Evolutionary conservation across 2,888 invertebrate species (phyloP), one percentile per base, ranked within the genome.

Genomic region (Diogma glabrata): DNA sequence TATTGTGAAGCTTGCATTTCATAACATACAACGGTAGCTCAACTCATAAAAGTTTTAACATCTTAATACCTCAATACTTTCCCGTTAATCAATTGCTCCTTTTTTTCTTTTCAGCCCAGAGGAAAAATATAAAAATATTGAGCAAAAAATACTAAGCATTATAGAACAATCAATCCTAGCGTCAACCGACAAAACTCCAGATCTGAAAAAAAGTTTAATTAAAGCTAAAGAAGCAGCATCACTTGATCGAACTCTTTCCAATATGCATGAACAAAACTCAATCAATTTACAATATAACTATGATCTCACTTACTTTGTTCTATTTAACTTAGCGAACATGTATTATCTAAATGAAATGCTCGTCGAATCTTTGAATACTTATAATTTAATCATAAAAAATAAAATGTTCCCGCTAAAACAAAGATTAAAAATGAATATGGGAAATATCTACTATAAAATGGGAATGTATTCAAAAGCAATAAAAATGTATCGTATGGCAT

Each of bases 401-500:
- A 86, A 91, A 67, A 82, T 92, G 75, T 95, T 96, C 66, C 85
- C 84, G 46, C 94, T 95, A 66, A 91, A 93, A 33, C 89, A 93
- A 61, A 80, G 94, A 55, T 73, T 96, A 8, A 93, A 94, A 75
- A 84, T 97, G 1, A 99, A 99, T 67, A 96, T 99, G 87, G 97
- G 96, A 2, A 97, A 97, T 65, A 93, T 99, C 61, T 92, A 94
- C 69, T 91, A 90, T 62, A 89, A 88, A 71, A 88, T 94, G 78
- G 92, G 91, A 57, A 82, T 90, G 62, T 92, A 87, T 64, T 84
- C 87, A 12, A 92, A 95, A 72, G 96, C 97, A 0, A 82, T 99
- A 52, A 99, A 99, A 74, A 84, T 94, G 76, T 99, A 95, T 66
- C 79, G 96, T 60, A 99, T 97, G 97, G 96, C 97, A 1, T 75